Conservation (phyloP, 2,113 vertebrate species). For the Xerus inauris region DNA sequence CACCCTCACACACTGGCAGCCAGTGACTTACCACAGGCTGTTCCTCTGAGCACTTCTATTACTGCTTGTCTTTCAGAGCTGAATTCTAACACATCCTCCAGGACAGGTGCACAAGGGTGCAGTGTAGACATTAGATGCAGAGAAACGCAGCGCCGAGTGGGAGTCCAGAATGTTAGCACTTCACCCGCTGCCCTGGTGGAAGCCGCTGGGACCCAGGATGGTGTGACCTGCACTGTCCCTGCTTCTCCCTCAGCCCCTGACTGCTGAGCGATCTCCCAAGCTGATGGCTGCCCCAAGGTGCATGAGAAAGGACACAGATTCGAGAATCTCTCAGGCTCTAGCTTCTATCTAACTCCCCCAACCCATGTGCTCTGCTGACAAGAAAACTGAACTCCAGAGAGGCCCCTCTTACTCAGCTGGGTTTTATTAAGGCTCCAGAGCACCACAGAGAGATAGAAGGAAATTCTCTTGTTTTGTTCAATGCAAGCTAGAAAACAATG, state of each 20-base stretch:
- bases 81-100: background rate
- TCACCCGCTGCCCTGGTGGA: no score
- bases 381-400: background rate
- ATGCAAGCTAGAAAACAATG: background rate
- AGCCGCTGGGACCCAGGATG: fast-evolving
- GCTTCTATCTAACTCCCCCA: background rate
- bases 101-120: background rate
- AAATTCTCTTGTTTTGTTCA: background rate
- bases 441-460: no score
- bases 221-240: background rate
- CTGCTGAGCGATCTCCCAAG: fast-evolving
- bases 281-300: no score
- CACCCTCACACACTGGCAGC: fast-evolving
- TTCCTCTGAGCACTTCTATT: no score
- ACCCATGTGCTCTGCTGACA: background rate
- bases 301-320: background rate
- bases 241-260: fast-evolving
- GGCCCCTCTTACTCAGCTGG: background rate
- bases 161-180: no score
- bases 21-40: no score
- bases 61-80: background rate
- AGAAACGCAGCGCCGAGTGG: no score
- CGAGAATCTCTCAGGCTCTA: background rate
- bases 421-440: background rate
- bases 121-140: background rate